Evolutionary conservation across 2,113 vertebrate genomes (phyloP).

Genomic region (Gobius niger): DNA sequence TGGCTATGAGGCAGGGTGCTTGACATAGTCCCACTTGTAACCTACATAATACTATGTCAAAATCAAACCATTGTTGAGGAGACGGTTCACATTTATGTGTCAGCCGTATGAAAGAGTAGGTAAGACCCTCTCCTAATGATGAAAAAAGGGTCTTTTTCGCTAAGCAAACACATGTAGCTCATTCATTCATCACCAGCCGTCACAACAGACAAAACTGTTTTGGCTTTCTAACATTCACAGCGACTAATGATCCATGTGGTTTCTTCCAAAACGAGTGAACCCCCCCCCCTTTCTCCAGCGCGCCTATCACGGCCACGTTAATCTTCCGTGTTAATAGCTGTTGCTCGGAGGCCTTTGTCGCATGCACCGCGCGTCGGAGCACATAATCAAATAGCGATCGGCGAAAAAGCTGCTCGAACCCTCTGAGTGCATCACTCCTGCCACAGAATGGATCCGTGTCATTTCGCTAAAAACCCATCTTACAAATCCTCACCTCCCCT

Average conservation of each 20-base stretch:
- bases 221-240: not conserved
- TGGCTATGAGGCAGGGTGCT: too few species aligned
- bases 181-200: not conserved
- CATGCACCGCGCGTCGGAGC: constrained; percentile 42
- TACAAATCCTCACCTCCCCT: constrained; percentile 57
- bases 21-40: too few species aligned
- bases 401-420: constrained; percentile 51
- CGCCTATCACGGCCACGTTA: constrained; percentile 12
- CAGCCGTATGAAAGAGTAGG: too few species aligned
- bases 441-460: constrained; percentile 51
- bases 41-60: too few species aligned
- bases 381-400: constrained; percentile 54
- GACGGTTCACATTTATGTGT: too few species aligned
- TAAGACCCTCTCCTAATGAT: too few species aligned
- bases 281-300: not conserved
- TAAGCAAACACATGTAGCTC: not conserved
- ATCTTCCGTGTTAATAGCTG: constrained; percentile 36
- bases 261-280: not conserved
- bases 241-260: not conserved
- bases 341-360: constrained; percentile 37
- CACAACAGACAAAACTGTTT: constrained; percentile 14
- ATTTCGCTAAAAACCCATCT: constrained; percentile 42
- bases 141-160: too few species aligned
- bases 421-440: constrained; percentile 25
- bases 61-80: too few species aligned